These are phyloP conservation scores for Camelus bactrianus DNA, from an alignment of 2,113 vertebrate genomes.

Conservation along the genomic window DNA sequence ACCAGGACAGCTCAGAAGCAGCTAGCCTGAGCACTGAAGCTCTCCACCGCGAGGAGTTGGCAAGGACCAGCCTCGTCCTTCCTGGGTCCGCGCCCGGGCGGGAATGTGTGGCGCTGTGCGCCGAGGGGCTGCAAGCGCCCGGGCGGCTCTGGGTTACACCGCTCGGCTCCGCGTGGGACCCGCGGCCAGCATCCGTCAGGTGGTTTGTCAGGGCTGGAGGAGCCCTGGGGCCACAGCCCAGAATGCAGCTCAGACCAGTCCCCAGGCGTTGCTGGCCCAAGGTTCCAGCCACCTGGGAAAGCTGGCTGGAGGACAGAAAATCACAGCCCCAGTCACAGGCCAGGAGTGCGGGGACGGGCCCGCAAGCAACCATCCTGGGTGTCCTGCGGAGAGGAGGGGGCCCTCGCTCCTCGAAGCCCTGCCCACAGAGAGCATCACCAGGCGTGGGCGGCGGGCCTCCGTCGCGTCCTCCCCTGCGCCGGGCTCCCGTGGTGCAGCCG, in stretches of 20 bases:
- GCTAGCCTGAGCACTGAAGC: background rate
- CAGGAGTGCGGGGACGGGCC: constrained; percentile 2
- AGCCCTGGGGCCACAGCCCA: background rate
- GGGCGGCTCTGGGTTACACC: accelerated
- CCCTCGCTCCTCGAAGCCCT: background rate
- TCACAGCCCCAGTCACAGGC: background rate
- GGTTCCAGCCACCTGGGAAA: constrained; percentile 40
- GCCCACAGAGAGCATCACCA: background rate
- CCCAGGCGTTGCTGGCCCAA: background rate
- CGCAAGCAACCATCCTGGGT: background rate
- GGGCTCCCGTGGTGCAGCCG: constrained; percentile 83
- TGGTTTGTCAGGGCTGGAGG: background rate
- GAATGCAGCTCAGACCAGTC: background rate
- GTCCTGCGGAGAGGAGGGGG: background rate
- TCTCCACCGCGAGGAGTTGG: accelerated
- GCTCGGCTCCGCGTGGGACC: background rate
- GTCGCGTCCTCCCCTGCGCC: background rate
- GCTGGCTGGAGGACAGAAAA: constrained; percentile 29
- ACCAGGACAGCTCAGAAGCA: background rate
- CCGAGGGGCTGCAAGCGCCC: background rate
- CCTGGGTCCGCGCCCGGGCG: background rate
- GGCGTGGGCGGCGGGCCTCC: background rate
- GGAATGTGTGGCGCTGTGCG: background rate
- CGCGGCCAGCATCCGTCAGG: too few species aligned
- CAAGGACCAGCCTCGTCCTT: accelerated